Evolutionary conservation across 2,888 invertebrate species (phyloP), one percentile per base, ranked within the genome.

Genomic region (Phytoseiulus persimilis): DNA sequence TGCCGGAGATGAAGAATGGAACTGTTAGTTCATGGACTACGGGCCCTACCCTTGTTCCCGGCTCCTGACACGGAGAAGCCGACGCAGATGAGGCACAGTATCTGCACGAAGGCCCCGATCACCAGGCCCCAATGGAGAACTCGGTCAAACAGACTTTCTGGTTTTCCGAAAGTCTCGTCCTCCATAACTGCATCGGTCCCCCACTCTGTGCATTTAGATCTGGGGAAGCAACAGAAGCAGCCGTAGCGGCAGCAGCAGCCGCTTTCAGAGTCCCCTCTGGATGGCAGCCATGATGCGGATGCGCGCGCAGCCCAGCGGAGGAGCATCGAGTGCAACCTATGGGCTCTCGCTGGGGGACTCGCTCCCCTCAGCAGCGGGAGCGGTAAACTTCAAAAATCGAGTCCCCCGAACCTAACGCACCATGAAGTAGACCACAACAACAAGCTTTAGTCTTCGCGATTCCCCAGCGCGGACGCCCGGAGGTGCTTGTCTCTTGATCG

Each of bases 291-390:
- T 65, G 65, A n/a, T 87, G 87, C 11, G 87, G 87, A n/a, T 87
- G 87, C 87, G 87, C 87, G 87, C 87, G 87, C 87, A 87, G 87
- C 87, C 39, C 87, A 87, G 87, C 87, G 87, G 87, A 87, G 87
- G 33, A 87, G 28, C 39, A 31, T 33, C 0, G n/a, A 14, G 65
- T 18, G 65, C 65, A 23, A 2, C 1, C 65, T 65, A 23, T 65
- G 11, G 65, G 65, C 65, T 6, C 65, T 65, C 65, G 1, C 5
- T 2, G 28, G 18, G 65, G 65, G 65, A 65, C 9, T 28, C 14
- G 65, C 11, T 23, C 14, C 65, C 65, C 65, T 18, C 5, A 65
- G 28, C 2, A 39, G 65, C 23, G 65, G 28, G 65, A 65, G 65
- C 65, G 65, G 23, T 14, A 1, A 23, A 11, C 2, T 65, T 65